phyloP scores from a whole-genome alignment of 2,113 vertebrate species.

The Donacobius atricapilla region DNA sequence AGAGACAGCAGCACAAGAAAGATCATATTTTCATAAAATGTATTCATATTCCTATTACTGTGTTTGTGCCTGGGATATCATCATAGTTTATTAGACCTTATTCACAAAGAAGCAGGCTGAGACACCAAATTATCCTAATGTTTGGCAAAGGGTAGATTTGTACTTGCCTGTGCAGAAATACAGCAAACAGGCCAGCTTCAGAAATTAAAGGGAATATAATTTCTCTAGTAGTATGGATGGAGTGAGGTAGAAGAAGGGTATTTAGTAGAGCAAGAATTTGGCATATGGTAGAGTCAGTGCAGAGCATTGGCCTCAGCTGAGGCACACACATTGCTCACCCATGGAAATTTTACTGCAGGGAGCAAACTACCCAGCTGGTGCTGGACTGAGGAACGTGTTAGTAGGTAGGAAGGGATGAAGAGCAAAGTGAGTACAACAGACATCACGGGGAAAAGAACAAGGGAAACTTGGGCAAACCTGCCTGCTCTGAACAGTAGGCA shows the following conservation, averaged over 20 bases:
- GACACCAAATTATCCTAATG: neutral
- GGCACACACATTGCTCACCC: neutral
- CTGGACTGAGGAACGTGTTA: neutral
- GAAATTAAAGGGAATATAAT: neutral
- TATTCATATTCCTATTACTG: neutral
- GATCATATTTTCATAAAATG: neutral
- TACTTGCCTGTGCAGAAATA: neutral
- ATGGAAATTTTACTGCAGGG: neutral
- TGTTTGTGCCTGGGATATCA: neutral
- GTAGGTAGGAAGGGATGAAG: neutral
- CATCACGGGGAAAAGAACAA: neutral
- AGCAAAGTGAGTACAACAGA: neutral
- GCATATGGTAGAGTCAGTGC: neutral
- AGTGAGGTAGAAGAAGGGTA: neutral
- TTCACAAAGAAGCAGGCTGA: neutral
- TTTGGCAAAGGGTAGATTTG: neutral
- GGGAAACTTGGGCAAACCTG: neutral
- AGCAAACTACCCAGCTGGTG: neutral
- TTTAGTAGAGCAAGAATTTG: neutral
- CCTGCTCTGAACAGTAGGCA: neutral
- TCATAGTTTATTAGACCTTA: neutral
- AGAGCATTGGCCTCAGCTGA: neutral
- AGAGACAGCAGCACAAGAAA: neutral
- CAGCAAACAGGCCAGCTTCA: neutral
- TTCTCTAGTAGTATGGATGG: neutral